Conservation (phyloP, 35 echinoderm and acorn worm genomes). For the Ophiothrix spiculata region DNA sequence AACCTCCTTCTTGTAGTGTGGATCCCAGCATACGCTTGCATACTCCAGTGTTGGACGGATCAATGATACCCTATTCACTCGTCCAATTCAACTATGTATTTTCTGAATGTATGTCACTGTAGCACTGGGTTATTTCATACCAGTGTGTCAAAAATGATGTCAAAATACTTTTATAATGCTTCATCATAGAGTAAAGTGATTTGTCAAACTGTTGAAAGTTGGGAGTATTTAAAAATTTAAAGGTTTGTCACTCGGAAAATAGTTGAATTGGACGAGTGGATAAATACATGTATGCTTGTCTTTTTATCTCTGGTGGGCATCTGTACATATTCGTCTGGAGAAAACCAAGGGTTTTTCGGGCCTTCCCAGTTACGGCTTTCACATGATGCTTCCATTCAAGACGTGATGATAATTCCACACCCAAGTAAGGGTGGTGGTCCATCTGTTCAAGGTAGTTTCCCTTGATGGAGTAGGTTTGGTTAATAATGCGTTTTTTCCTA, state of each 20-base stretch:
- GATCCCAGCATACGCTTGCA: neutral
- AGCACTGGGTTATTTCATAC: no score
- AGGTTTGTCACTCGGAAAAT: no score
- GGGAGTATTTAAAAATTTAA: no score
- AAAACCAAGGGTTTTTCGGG: neutral
- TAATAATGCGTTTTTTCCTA: slow-evolving; percentile 24
- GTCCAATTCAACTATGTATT: no score
- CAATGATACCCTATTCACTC: neutral
- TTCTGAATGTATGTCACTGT: no score
- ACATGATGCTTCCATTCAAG: slow-evolving; percentile 11
- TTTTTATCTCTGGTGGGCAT: no score
- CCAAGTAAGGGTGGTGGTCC: slow-evolving; percentile 42
- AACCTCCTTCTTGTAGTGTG: neutral
- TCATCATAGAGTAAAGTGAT: no score
- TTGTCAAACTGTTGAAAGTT: no score
- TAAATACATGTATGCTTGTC: no score
- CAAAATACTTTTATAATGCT: no score
- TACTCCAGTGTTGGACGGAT: neutral
- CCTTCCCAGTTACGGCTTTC: neutral
- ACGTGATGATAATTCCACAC: slow-evolving; percentile 25
- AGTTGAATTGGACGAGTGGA: no score
- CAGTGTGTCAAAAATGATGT: no score
- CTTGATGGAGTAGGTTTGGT: slow-evolving; percentile 15
- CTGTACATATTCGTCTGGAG: neutral
- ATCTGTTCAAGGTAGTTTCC: slow-evolving; percentile 18